Evolutionary conservation across 2,797 vertebrate species (phyloP).

Genomic region (Smutsia temminckii): DNA sequence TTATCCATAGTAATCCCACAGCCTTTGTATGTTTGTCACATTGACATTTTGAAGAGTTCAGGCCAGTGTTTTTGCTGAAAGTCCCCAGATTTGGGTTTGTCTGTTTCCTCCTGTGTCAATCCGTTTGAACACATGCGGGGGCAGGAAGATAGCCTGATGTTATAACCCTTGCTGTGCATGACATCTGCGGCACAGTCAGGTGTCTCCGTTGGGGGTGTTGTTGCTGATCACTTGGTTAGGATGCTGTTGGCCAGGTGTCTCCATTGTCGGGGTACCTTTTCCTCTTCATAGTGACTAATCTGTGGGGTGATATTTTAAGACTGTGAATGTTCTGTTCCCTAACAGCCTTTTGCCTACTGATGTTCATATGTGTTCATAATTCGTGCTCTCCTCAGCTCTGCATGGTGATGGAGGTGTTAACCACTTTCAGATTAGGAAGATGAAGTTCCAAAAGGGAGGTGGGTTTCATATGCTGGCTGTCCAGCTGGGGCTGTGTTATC

Average conservation of each 20-base stretch:
- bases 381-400: not conserved
- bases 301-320: not conserved
- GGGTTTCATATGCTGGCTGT: not conserved
- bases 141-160: not conserved
- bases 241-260: not conserved
- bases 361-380: not conserved
- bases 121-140: not conserved
- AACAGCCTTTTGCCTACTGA: not conserved
- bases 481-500: not conserved
- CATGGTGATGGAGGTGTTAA: not conserved
- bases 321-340: not conserved
- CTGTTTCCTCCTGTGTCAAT: not conserved
- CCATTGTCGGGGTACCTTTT: not conserved
- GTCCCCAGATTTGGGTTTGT: not conserved
- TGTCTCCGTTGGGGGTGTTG: not conserved
- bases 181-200: fast-evolving
- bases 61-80: not conserved
- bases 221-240: not conserved
- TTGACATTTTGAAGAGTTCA: not conserved
- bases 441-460: not conserved
- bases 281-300: not conserved
- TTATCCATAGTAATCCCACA: not conserved
- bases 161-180: not conserved
- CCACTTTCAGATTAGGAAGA: not conserved
- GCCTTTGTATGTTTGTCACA: not conserved